These are phyloP conservation scores for Zygothrica quintamaculata DNA, from an alignment of 2,888 invertebrate species.

Conservation along the genomic window DNA sequence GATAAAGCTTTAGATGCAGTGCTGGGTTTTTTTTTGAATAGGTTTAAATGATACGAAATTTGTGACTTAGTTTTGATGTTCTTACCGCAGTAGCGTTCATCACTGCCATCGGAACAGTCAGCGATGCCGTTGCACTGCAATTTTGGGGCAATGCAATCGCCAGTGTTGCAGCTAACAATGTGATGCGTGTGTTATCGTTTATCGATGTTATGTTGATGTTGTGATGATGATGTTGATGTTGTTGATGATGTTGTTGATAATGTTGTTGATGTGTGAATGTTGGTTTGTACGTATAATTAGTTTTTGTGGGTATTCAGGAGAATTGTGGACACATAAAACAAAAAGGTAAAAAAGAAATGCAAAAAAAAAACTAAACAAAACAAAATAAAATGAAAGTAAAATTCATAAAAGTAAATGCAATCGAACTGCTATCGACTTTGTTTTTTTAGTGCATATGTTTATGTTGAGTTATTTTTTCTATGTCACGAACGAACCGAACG, in stretches of 20 bases:
- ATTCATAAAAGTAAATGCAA: slow-evolving; percentile 22
- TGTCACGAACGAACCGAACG: not conserved
- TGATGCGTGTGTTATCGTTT: slow-evolving; percentile 26
- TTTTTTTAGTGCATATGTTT: slow-evolving; percentile 5
- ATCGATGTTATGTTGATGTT: slow-evolving; percentile 17
- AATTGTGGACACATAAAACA: slow-evolving; percentile 41
- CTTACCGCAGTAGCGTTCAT: slow-evolving; percentile 87
- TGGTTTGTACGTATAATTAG: slow-evolving; percentile 15
- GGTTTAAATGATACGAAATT: not conserved
- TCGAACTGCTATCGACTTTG: slow-evolving; percentile 5
- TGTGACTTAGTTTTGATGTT: not conserved
- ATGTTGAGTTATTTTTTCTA: slow-evolving; percentile 1
- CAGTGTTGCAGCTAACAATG: slow-evolving; percentile 86
- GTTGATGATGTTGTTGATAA: slow-evolving; percentile 25
- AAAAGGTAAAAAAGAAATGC: slow-evolving; percentile 10
- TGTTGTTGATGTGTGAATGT: slow-evolving; percentile 9
- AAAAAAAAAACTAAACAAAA: not conserved
- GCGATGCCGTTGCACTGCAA: slow-evolving; percentile 86
- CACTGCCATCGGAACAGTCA: slow-evolving; percentile 87
- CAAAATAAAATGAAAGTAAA: not conserved
- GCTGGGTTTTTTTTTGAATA: not conserved
- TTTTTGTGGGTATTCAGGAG: too few species aligned
- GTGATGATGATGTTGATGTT: slow-evolving; percentile 27
- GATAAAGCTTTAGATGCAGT: slow-evolving; percentile 1
- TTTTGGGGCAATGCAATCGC: slow-evolving; percentile 87